These are phyloP conservation scores for Lathronympha strigana DNA, from an alignment of 2,888 invertebrate species.

Conservation along the genomic window DNA sequence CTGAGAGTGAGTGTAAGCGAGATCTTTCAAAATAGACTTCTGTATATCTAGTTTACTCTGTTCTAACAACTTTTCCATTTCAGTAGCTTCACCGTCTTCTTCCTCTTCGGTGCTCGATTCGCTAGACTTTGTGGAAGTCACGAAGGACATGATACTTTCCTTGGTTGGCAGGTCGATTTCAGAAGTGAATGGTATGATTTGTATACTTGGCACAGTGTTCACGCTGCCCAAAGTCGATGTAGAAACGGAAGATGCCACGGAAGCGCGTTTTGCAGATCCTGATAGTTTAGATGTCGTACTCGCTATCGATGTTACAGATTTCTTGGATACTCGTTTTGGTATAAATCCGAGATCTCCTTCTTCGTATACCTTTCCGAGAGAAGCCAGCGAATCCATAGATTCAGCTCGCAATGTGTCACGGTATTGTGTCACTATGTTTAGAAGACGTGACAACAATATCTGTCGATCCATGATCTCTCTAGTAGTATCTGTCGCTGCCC, in stretches of 20 bases:
- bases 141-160: slow-evolving; percentile 70
- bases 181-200: slow-evolving; percentile 58
- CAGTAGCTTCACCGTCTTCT: slow-evolving; percentile 53
- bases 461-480: slow-evolving; percentile 76
- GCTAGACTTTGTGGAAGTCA: slow-evolving; percentile 65
- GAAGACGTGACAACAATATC: slow-evolving; percentile 81
- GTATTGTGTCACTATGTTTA: slow-evolving; percentile 79
- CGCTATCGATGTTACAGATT: slow-evolving; percentile 49
- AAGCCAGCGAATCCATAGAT: slow-evolving; percentile 75
- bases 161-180: slow-evolving; percentile 52
- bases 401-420: slow-evolving; percentile 69
- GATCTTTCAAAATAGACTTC: slow-evolving; percentile 72
- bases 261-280: slow-evolving; percentile 49
- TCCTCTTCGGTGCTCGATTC: slow-evolving; percentile 47
- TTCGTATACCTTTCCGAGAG: slow-evolving; percentile 82
- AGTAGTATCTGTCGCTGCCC: slow-evolving; percentile 63
- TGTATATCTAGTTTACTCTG: slow-evolving; percentile 69
- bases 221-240: slow-evolving; percentile 62
- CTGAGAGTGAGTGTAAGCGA: slow-evolving; percentile 63
- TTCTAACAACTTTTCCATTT: slow-evolving; percentile 62
- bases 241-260: slow-evolving; percentile 49
- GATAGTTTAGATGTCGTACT: slow-evolving; percentile 54
- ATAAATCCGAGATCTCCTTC: slow-evolving; percentile 88
- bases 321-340: slow-evolving; percentile 73
- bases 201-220: slow-evolving; percentile 69